Evolutionary conservation across 2,113 vertebrate genomes (phyloP), one percentile per base, ranked within the genome.

Genomic region (Sturnus vulgaris): DNA sequence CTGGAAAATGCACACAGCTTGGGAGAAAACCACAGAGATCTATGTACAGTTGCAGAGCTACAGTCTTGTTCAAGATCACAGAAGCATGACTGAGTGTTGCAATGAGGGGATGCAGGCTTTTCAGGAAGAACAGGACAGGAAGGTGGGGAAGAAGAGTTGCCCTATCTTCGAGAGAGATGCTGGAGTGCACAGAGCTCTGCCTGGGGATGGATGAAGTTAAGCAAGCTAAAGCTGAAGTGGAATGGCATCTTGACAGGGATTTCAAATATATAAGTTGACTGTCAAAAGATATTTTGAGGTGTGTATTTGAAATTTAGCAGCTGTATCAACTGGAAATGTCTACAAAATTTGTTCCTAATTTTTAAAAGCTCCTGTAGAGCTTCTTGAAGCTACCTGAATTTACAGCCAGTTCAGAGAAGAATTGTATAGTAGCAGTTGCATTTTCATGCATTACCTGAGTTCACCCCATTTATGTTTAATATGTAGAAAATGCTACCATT

Each of bases 61-160:
- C 15, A 52, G 0, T 39, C 52, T 42, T 49, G 7, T 1, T 52
- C 37, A 27, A 37, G 52, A 75, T 52, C 11, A 60, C 1, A 2
- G 55, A 90, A 78, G 78, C 3, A 23, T 1, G 20, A 47, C 3
- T 18, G 21, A 39, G 3, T 7, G 27, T 23, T 66, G 31, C 30
- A 65, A 15, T 28, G 42, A 73, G 17, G 19, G 8, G 11, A 46
- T 42, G 23, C 6, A 70, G 56, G 12, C 21, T 70, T 22, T 70
- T 70, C 21, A 52, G 31, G 31, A 78, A 69, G 21, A 46, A 33
- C 5, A 31, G 15, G 28, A 39, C 14, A 31, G 27, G 30, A 70
- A 61, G 23, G 12, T 2, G 8, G 46, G 7, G 30, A 72, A 15
- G 11, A 78, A 21, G 15, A 50, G 25, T 6, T 71, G 23, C 17